A percentile compares a stretch with the other conserved stretches of the same genome.
Conservation (phyloP, 2,113 vertebrate species). For the Rattus rattus region DNA sequence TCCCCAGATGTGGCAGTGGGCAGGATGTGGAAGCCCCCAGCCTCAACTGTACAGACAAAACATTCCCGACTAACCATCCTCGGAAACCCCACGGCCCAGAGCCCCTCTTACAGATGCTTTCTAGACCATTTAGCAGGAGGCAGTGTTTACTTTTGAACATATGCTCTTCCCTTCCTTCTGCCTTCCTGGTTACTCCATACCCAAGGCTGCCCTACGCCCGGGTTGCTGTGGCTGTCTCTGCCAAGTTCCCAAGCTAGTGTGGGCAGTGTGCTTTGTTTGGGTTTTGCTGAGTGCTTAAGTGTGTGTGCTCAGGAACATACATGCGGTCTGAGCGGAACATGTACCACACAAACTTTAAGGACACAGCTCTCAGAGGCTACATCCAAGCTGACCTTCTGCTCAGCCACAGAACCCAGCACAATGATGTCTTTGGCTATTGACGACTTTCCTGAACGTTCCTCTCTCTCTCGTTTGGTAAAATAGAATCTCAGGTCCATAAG, state of each 20-base stretch:
- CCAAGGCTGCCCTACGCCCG: slow-evolving; percentile 48
- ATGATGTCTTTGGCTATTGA: not conserved
- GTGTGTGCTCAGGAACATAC: not conserved
- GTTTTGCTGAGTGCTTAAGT: slow-evolving; percentile 3
- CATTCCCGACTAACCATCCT: slow-evolving; percentile 87
- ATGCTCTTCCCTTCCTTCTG: slow-evolving; percentile 83
- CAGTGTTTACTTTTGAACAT: slow-evolving; percentile 90
- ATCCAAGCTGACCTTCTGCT: not conserved
- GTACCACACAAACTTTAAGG: not conserved
- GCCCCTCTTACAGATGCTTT: slow-evolving; percentile 86
- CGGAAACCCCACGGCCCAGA: slow-evolving; percentile 84
- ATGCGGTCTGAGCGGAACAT: not conserved
- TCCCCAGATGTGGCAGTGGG: slow-evolving; percentile 95
- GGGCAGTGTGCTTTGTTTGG: slow-evolving; percentile 60
- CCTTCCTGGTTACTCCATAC: slow-evolving; percentile 55
- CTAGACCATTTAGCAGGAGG: slow-evolving; percentile 91
- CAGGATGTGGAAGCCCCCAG: slow-evolving; percentile 93
- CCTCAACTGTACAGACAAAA: slow-evolving; percentile 89
- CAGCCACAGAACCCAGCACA: not conserved
- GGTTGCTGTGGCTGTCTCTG: not conserved
- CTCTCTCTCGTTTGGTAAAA: slow-evolving; percentile 6
- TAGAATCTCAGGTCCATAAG: not conserved
- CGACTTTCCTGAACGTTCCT: too few relatives aligned
- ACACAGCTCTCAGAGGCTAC: not conserved
- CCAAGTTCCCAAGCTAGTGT: slow-evolving; percentile 29